A percentile compares a stretch with the other conserved stretches of the same genome.
Conservation (phyloP, 2,888 invertebrate species). For the Scaptomyza cyrtandrae region DNA sequence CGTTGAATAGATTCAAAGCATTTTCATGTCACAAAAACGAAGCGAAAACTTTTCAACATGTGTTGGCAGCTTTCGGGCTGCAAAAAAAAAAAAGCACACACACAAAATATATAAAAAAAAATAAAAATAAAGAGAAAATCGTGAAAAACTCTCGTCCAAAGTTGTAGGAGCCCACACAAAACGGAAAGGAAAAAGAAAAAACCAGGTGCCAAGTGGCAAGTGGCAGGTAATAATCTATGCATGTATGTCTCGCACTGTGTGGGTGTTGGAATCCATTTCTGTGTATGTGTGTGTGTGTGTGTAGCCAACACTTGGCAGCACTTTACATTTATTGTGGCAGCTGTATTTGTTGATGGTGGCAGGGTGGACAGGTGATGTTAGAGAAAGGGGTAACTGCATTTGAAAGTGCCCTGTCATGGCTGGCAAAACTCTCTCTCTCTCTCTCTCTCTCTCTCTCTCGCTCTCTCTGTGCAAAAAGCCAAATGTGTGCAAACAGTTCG, state of each 20-base stretch:
- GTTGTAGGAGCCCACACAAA: conserved; percentile 22
- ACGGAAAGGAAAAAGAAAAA: conserved; percentile 20
- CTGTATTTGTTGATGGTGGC: conserved; percentile 24
- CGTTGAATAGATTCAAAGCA: conserved; percentile 77
- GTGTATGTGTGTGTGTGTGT: conserved; percentile 24
- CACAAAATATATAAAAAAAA: conserved; percentile 15
- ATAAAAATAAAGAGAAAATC: conserved; percentile 29
- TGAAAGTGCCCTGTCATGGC: conserved; percentile 76
- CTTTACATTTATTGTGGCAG: conserved; percentile 79
- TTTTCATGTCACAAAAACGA: conserved; percentile 76
- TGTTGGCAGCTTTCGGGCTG: conserved; percentile 70
- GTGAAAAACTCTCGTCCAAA: conserved; percentile 75
- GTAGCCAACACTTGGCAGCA: conserved; percentile 76
- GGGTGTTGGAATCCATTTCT: conserved; percentile 11
- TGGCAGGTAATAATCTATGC: conserved; percentile 81
- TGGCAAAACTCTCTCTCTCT: conserved; percentile 23
- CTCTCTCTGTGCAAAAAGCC: conserved; percentile 44
- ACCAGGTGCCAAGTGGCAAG: conserved; percentile 79
- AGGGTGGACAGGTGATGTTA: neutral
- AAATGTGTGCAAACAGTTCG: conserved; percentile 62
- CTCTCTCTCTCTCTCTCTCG: conserved; percentile 6
- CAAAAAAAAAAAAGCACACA: conserved; percentile 19
- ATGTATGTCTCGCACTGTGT: conserved; percentile 55
- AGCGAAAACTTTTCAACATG: conserved; percentile 77
- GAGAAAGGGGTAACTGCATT: conserved; percentile 52